These are phyloP conservation scores for Diploptera punctata DNA, from an alignment of 2,888 invertebrate species.

Conservation along the genomic window DNA sequence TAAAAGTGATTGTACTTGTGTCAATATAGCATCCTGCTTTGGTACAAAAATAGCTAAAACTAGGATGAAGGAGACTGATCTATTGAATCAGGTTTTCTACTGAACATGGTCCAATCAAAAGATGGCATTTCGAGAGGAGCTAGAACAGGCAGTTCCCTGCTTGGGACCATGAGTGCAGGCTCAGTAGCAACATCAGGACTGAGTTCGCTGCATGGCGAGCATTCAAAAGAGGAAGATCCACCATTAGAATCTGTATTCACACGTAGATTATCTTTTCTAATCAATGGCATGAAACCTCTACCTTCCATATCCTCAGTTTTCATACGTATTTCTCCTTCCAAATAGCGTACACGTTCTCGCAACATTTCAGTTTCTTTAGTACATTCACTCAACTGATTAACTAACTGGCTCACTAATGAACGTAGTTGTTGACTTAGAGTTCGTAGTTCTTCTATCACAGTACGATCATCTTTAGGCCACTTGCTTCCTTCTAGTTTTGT, in stretches of 20 bases:
- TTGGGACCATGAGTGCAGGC: constrained; percentile 20
- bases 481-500: constrained; percentile 52
- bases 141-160: constrained; percentile 56
- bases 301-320: constrained; percentile 31
- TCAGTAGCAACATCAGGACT: constrained; percentile 43
- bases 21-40: no score
- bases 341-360: constrained; percentile 62
- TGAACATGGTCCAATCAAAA: constrained; percentile 59
- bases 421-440: constrained; percentile 69
- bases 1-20: no score
- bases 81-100: background rate
- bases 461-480: constrained; percentile 66
- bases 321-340: constrained; percentile 59
- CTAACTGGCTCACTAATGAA: constrained; percentile 63
- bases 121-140: constrained; percentile 68
- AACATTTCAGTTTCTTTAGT: constrained; percentile 67
- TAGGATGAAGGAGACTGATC: constrained; percentile 18
- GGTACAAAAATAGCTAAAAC: background rate
- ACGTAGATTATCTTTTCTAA: constrained; percentile 43
- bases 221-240: constrained; percentile 48
- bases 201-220: constrained; percentile 49
- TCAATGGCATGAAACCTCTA: constrained; percentile 46
- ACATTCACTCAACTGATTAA: constrained; percentile 69
- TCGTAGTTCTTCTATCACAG: constrained; percentile 71
- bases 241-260: constrained; percentile 43